A percentile compares a stretch with the other conserved stretches of the same genome.
These are phyloP conservation scores for Chloebia gouldiae DNA, from an alignment of 2,113 vertebrate species.

Conservation along the genomic window DNA sequence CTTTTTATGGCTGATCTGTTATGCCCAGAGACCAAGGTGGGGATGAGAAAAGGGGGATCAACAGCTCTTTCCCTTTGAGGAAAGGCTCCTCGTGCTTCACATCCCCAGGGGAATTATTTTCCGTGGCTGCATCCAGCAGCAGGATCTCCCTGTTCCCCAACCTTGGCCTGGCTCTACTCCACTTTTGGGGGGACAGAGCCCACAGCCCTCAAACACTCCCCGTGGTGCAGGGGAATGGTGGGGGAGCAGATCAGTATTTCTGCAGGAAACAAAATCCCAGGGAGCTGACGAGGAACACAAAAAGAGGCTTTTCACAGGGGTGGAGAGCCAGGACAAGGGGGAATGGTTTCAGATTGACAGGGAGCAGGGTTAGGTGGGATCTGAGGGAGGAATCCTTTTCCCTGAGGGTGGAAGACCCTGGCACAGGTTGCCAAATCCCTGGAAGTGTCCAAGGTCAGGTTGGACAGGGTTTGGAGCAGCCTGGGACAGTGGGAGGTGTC, in stretches of 20 bases:
- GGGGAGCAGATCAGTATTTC: fast-evolving
- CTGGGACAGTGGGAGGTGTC: background rate
- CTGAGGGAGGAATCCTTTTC: background rate
- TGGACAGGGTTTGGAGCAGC: fast-evolving
- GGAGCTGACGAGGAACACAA: fast-evolving
- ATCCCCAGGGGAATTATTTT: background rate
- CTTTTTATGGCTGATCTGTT: constrained; percentile 3
- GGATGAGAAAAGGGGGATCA: background rate
- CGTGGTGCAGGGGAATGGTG: background rate
- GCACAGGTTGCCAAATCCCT: background rate
- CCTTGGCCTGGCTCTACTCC: fast-evolving
- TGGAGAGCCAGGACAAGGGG: background rate
- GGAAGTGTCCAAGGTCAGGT: background rate
- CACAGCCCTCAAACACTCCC: fast-evolving
- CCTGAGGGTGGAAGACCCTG: background rate
- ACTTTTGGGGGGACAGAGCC: background rate
- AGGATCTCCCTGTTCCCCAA: background rate
- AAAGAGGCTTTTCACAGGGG: background rate
- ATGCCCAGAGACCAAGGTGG: background rate
- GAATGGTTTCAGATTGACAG: background rate
- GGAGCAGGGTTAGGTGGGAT: background rate
- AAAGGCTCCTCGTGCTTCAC: background rate
- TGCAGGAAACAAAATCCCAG: background rate
- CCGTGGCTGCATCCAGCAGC: background rate
- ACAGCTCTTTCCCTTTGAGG: background rate